phyloP scores from a whole-genome alignment of 2,113 vertebrate genomes.

The Meles meles region DNA sequence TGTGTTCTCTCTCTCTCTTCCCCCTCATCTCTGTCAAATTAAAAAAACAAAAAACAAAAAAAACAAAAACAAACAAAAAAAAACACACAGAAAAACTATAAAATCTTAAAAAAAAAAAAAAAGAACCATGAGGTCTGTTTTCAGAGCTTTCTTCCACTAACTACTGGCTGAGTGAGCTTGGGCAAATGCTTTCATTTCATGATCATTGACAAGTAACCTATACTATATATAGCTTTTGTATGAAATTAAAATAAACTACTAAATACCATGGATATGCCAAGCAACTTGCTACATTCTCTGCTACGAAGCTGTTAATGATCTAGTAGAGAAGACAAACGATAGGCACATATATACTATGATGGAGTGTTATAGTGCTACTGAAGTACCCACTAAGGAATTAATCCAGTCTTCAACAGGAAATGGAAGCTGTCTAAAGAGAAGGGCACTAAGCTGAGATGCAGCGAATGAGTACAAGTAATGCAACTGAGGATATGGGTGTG shows the following conservation, averaged over 20 bases:
- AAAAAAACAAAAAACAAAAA: no score
- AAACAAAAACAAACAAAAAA: no score
- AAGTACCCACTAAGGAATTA: background rate
- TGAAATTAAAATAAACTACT: background rate
- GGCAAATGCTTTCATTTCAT: background rate
- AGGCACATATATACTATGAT: background rate
- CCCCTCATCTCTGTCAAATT: no score
- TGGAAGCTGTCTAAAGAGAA: background rate
- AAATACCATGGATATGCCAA: background rate
- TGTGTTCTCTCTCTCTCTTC: no score
- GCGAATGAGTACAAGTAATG: background rate
- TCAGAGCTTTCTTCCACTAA: background rate
- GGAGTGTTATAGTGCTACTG: background rate
- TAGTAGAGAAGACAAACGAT: background rate
- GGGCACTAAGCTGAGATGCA: background rate
- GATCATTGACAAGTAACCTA: background rate
- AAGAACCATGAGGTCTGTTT: background rate
- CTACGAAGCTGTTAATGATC: background rate
- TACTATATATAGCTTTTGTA: background rate
- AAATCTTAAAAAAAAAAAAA: no score
- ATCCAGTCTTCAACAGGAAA: background rate
- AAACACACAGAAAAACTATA: no score
- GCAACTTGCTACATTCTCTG: background rate
- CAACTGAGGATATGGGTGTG: background rate
- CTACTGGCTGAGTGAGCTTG: background rate